Evolutionary conservation across 1,140 invertebrate genomes (phyloP).

Genomic region (Ephestia elutella): DNA sequence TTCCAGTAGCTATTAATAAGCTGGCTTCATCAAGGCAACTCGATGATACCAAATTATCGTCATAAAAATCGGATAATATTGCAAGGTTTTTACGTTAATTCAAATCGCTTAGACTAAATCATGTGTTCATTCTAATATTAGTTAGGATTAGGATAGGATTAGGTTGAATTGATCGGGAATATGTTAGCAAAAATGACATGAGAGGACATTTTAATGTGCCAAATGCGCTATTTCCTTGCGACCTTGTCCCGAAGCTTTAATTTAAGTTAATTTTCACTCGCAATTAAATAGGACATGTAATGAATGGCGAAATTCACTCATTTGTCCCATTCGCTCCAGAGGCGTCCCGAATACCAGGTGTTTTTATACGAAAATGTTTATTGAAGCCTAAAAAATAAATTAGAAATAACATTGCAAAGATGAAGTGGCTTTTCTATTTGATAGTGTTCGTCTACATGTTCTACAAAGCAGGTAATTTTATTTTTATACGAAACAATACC

Average conservation of each 20-base stretch:
- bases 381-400: conserved; percentile 8
- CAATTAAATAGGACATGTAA: conserved; percentile 29
- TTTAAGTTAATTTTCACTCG: conserved; percentile 37
- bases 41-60: no score
- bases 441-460: conserved; percentile 49
- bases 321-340: neutral
- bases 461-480: conserved; percentile 41
- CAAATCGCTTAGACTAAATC: no score
- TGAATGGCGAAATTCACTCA: neutral
- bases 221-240: conserved; percentile 8
- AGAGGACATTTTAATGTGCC: neutral
- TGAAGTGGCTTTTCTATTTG: conserved; percentile 55
- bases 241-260: conserved; percentile 37
- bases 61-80: no score
- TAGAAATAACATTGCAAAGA: conserved; percentile 25
- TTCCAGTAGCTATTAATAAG: no score
- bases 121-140: no score
- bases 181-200: no score
- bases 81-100: no score
- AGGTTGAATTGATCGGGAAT: no score
- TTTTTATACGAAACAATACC: conserved; percentile 8
- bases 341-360: neutral
- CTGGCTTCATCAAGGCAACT: no score
- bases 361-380: neutral
- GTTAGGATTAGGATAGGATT: no score